Percentiles rank a stretch among this genome's conserved stretches.
Evolutionary conservation across 2,797 vertebrate species (phyloP).

Genomic region (Microctenopoma lineatum): DNA sequence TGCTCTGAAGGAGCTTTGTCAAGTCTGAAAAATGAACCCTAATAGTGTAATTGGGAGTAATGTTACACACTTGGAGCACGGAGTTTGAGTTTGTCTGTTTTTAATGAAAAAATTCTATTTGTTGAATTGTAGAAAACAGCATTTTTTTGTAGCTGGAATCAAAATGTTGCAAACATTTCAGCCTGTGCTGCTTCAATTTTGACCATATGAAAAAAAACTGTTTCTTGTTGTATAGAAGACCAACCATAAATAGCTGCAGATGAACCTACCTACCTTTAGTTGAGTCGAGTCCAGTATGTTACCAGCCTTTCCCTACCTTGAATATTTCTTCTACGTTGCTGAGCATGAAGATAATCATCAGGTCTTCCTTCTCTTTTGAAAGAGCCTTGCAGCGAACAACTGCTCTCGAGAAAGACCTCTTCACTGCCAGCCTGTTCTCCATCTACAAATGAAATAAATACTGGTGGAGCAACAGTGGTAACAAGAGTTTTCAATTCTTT

Average conservation of each 20-base stretch:
- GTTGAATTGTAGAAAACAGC: background rate
- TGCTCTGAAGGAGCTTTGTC: background rate
- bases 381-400: slow-evolving; percentile 88
- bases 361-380: slow-evolving; percentile 90
- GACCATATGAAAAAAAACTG: background rate
- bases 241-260: background rate
- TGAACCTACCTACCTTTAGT: background rate
- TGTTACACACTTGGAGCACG: background rate
- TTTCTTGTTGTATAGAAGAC: background rate
- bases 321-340: slow-evolving; percentile 92
- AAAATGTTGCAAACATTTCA: background rate
- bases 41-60: background rate
- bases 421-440: slow-evolving; percentile 92
- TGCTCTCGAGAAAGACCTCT: slow-evolving; percentile 89
- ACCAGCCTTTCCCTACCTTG: slow-evolving; percentile 76
- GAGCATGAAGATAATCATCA: slow-evolving; percentile 93
- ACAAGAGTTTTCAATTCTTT: background rate
- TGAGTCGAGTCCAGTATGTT: background rate
- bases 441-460: slow-evolving; percentile 73
- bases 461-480: background rate
- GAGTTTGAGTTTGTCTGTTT: background rate
- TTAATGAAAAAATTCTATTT: background rate
- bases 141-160: background rate
- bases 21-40: background rate
- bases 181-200: background rate